Base-by-base conservation (phyloP, 2,797 vertebrate species). In the Craterocephalus amniculus region DNA sequence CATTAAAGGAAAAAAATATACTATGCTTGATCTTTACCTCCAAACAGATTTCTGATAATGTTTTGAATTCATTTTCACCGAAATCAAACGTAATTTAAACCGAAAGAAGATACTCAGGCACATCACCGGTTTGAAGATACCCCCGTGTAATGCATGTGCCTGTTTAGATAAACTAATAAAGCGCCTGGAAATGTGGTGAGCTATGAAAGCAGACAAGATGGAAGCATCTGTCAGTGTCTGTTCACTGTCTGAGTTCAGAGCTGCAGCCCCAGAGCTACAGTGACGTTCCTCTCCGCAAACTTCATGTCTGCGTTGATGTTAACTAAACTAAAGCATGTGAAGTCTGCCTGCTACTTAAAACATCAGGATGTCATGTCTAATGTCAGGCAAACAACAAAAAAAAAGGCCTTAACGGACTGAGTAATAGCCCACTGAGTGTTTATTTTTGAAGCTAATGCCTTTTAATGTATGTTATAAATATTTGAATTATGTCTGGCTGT, bases 401-500 rank as follows among this genome's bases (percentile, higher is more conserved):
- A 78, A 87, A 83, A 78, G 1, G 6, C 45, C 59, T 85, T 84
- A 87, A 82, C 76, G 60, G 81, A 81, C 80, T 62, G 83, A 69
- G 79, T 83, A 92, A 82, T 80, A 84, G 85, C 75, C 78, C 70
- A 38, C 81, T 72, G 72, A 81, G 81, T 89, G 90, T 92, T 93
- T 92, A 88, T 84, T 90, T 93, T 91, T 83, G 76, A 94, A 85
- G 86, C 88, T 90, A 95, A 95, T 93, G 93, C 92, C 83, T 93
- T 93, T 95, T 94, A 95, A 95, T 95, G 92, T 94, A 92, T 92
- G 90, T 92, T 93, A 92, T 94, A 94, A 94, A 94, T 94, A 93
- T 93, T 88, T 95, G 80, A 95, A 94, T 95, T 91, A 94, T 93
- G 86, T 76, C 85, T 36, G 75, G 34, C 35, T 22, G 65, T 95